A percentile compares a stretch with the other conserved stretches of the same genome.
Evolutionary conservation across 2,113 vertebrate genomes (phyloP).

Genomic region (Cnemophilus loriae): DNA sequence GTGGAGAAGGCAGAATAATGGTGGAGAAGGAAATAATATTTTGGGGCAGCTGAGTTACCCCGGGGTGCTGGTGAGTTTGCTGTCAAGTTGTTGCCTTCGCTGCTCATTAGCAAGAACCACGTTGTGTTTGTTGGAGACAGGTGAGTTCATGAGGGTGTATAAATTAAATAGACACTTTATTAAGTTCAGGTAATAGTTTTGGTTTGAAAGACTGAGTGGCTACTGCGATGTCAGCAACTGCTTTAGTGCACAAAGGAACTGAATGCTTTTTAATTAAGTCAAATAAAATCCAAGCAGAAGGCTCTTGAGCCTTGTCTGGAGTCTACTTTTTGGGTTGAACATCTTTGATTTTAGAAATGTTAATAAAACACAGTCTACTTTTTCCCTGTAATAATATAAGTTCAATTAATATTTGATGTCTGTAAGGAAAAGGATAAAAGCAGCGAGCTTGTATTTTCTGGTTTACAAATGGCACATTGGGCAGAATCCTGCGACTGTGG

Average conservation of each 20-base stretch:
- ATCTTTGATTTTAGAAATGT: slow-evolving; percentile 34
- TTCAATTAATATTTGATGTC: slow-evolving; percentile 48
- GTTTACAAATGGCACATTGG: slow-evolving; percentile 50
- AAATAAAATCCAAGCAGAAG: slow-evolving; percentile 41
- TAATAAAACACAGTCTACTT: slow-evolving; percentile 38
- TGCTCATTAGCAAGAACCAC: background rate
- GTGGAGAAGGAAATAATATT: background rate
- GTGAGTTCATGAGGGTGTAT: slow-evolving; percentile 28
- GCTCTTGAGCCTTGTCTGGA: background rate
- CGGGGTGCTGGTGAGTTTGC: background rate
- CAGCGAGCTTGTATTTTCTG: slow-evolving; percentile 26
- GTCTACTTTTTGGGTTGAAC: slow-evolving; percentile 19
- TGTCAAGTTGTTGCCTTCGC: background rate
- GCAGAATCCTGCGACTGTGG: slow-evolving; percentile 3
- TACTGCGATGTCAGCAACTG: slow-evolving; percentile 53
- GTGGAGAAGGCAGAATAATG: background rate
- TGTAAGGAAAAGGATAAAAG: slow-evolving; percentile 4
- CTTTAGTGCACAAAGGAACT: slow-evolving; percentile 26
- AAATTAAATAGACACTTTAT: slow-evolving; percentile 59
- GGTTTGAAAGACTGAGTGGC: slow-evolving; percentile 55
- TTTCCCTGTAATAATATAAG: slow-evolving; percentile 8
- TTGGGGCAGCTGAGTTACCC: background rate
- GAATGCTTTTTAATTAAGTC: slow-evolving; percentile 67
- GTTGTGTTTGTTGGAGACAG: slow-evolving; percentile 3
- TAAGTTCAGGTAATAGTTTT: slow-evolving; percentile 61